These are phyloP conservation scores for Venustaconcha ellipsiformis DNA, from an alignment of 1,140 invertebrate genomes.

Conservation along the genomic window DNA sequence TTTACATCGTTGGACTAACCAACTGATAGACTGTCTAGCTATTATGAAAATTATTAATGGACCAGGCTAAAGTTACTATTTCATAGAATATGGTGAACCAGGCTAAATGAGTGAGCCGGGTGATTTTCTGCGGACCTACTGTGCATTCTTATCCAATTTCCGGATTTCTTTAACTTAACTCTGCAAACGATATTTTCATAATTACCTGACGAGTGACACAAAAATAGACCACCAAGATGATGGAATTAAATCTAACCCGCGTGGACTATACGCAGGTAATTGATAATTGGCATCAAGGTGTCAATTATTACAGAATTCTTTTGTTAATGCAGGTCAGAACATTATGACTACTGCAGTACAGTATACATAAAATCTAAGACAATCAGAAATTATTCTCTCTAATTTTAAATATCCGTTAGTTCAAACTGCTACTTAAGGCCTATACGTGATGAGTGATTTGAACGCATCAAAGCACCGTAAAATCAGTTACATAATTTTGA, in stretches of 20 bases:
- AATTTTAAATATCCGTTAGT: neutral
- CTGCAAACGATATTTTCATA: neutral
- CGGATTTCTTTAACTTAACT: neutral
- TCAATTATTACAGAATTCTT: neutral
- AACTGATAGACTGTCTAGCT: too few species aligned
- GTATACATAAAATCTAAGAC: neutral
- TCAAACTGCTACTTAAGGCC: too few species aligned
- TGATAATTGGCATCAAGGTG: slow-evolving; percentile 1
- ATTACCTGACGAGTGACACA: neutral
- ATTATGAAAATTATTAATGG: too few species aligned
- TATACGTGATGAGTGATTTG: too few species aligned
- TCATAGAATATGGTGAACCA: too few species aligned
- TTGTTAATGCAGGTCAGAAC: neutral
- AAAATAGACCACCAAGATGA: slow-evolving; percentile 57
- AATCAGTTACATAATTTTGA: too few species aligned
- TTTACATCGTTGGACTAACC: too few species aligned
- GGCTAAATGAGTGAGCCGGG: neutral
- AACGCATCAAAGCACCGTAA: too few species aligned
- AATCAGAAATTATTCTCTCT: neutral
- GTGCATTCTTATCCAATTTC: slow-evolving; percentile 24
- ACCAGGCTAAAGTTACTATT: too few species aligned
- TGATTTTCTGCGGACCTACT: slow-evolving; percentile 20
- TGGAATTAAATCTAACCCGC: slow-evolving; percentile 65
- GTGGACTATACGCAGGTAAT: slow-evolving; percentile 66
- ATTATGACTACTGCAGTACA: neutral